Evolutionary conservation across 2,797 vertebrate species (phyloP).

Genomic region (Microctenopoma steveboyesi): DNA sequence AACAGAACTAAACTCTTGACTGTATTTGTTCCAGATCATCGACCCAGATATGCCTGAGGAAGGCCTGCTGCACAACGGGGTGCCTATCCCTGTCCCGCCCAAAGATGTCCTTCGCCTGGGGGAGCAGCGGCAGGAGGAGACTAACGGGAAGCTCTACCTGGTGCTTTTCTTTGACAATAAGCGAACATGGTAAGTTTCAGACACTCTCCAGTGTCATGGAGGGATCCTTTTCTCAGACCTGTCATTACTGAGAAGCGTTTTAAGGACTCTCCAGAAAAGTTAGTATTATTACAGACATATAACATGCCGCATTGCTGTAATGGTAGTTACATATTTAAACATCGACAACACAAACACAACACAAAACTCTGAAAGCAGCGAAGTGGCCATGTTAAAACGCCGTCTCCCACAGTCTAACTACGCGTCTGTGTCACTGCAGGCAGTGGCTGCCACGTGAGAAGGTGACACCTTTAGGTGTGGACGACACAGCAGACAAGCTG

Average conservation of each 20-base stretch:
- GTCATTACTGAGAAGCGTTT: not conserved
- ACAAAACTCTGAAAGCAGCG: not conserved
- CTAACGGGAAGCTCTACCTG: slow-evolving; percentile 92
- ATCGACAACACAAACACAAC: not conserved
- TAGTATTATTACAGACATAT: not conserved
- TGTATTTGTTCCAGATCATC: slow-evolving; percentile 85
- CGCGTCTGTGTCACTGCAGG: slow-evolving; percentile 77
- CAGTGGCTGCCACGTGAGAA: slow-evolving; percentile 98
- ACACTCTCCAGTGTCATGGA: not conserved
- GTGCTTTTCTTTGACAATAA: slow-evolving; percentile 99
- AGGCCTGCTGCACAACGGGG: slow-evolving; percentile 95
- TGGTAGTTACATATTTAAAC: not conserved
- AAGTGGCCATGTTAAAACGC: not conserved
- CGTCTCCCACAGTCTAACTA: not conserved
- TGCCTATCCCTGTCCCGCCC: slow-evolving; percentile 97
- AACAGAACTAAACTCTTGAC: not conserved
- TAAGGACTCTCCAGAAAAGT: not conserved
- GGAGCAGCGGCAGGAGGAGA: slow-evolving; percentile 92
- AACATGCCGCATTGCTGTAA: not conserved
- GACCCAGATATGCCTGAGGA: slow-evolving; percentile 97
- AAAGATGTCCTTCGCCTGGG: slow-evolving; percentile 92
- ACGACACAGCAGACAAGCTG: slow-evolving; percentile 96
- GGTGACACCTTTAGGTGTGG: slow-evolving; percentile 90
- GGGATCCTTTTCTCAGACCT: not conserved
- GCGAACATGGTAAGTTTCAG: slow-evolving; percentile 93